These are phyloP conservation scores for Dipodomys stephensi DNA, from an alignment of 2,113 vertebrate genomes.

Conservation along the genomic window DNA sequence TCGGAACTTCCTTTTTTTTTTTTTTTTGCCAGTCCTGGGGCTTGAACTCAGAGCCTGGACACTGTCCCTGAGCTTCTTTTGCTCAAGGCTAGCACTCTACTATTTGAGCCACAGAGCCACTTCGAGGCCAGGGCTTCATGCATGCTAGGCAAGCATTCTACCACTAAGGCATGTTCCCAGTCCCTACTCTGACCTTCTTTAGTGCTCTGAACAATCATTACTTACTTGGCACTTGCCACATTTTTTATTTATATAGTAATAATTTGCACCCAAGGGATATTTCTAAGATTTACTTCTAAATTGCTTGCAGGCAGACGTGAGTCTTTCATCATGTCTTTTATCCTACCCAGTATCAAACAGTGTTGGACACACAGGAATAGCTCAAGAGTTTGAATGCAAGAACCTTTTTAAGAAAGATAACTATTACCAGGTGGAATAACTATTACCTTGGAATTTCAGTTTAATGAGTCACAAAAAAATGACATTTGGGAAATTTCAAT, in stretches of 20 bases:
- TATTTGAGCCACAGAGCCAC: too few species aligned
- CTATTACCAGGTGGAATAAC: neutral
- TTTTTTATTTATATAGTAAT: neutral
- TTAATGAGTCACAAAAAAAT: neutral
- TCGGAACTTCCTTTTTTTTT: neutral
- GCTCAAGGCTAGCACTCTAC: too few species aligned
- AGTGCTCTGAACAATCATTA: slow-evolving; percentile 1
- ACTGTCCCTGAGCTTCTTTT: too few species aligned
- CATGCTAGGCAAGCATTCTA: too few species aligned
- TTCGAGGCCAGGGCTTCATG: too few species aligned
- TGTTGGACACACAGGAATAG: neutral
- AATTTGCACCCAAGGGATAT: neutral
- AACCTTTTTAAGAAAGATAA: neutral
- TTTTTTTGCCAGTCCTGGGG: too few species aligned
- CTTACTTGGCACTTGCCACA: neutral
- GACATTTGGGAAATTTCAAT: neutral
- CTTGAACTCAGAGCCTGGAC: too few species aligned
- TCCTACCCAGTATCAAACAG: neutral
- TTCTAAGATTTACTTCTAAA: neutral
- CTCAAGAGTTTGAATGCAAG: neutral
- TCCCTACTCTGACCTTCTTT: neutral
- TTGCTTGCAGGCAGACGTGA: neutral
- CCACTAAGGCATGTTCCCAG: too few species aligned
- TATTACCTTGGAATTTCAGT: neutral
- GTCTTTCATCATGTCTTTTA: slow-evolving; percentile 41